A percentile compares a stretch with the other conserved stretches of the same genome.
Conservation (phyloP, 2,113 vertebrate genomes). For the Gobiocypris rarus region DNA sequence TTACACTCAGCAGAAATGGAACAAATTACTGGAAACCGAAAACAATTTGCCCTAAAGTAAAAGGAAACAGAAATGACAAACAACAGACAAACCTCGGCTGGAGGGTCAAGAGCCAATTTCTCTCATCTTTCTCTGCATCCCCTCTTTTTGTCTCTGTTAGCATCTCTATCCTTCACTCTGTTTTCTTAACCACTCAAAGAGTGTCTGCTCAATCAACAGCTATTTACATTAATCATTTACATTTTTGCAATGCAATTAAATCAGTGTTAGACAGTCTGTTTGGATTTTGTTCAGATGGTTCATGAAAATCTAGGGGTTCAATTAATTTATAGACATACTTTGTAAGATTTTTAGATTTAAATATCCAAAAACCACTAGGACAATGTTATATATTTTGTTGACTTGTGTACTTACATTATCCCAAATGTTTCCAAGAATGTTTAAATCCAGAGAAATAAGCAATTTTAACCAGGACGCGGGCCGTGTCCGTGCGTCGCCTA, state of each 20-base stretch:
- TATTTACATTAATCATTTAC: background rate
- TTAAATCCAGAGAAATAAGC: too few relatives aligned
- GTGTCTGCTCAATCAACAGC: background rate
- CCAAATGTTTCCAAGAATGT: too few relatives aligned
- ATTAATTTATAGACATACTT: background rate
- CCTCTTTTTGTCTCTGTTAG: conserved; percentile 6
- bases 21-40: conserved; percentile 44
- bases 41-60: conserved; percentile 41
- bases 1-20: conserved; percentile 41
- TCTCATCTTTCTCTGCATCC: conserved; percentile 14
- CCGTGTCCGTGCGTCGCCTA: too few relatives aligned
- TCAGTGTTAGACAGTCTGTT: too few relatives aligned
- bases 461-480: too few relatives aligned
- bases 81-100: conserved; percentile 23
- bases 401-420: too few relatives aligned
- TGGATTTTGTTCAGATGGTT: background rate
- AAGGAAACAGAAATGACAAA: conserved; percentile 30
- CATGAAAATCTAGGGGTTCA: background rate
- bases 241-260: background rate
- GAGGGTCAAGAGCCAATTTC: conserved; percentile 4
- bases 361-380: too few relatives aligned
- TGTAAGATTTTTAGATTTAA: too few relatives aligned
- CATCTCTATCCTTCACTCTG: background rate
- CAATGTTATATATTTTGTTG: too few relatives aligned
- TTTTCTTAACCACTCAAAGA: background rate